Evolutionary conservation across 2,113 vertebrate genomes (phyloP).

Genomic region (Corythornis cristatus): DNA sequence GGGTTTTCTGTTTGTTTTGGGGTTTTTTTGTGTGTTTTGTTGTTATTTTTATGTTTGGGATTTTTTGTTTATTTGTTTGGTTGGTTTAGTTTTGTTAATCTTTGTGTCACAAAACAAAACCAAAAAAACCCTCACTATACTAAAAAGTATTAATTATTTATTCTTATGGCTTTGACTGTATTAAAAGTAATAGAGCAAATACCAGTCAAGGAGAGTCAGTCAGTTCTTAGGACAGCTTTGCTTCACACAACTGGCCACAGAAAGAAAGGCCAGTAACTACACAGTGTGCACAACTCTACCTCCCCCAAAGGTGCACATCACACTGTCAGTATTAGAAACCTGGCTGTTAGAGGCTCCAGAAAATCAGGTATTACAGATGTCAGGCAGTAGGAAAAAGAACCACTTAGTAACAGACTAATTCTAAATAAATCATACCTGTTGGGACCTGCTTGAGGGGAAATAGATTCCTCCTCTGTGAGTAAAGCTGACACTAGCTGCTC

Average conservation of each 20-base stretch:
- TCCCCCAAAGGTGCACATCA: rapidly evolving
- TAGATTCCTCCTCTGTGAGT: neutral
- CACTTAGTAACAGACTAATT: neutral
- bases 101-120: too few species aligned
- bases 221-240: too few species aligned
- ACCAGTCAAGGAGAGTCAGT: too few species aligned
- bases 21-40: too few species aligned
- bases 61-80: too few species aligned
- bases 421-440: neutral
- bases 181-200: too few species aligned
- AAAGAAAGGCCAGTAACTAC: neutral
- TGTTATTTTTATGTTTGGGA: too few species aligned
- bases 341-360: neutral
- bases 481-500: neutral
- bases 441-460: neutral
- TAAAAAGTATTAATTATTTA: too few species aligned
- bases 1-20: too few species aligned
- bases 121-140: too few species aligned
- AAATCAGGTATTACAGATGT: neutral
- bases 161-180: too few species aligned
- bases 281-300: neutral
- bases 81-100: too few species aligned
- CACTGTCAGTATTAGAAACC: neutral
- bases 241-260: rapidly evolving
- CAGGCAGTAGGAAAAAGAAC: neutral